Conservation (phyloP, 2,888 invertebrate species). For the Philhelius pedissequus region DNA sequence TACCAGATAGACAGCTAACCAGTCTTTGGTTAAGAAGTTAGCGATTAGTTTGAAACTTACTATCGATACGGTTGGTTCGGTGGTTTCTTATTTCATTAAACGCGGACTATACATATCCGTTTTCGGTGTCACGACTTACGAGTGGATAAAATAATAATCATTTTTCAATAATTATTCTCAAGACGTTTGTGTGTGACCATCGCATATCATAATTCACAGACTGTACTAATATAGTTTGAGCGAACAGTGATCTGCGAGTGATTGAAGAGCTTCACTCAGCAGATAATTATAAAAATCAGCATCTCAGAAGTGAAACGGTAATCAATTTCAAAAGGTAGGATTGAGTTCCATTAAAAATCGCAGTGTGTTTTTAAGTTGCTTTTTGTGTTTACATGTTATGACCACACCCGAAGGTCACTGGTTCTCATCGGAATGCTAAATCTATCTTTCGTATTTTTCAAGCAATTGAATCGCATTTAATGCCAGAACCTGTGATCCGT, state of each 20-base stretch:
- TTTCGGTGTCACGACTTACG: constrained; percentile 7
- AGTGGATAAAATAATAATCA: constrained; percentile 25
- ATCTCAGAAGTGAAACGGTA: constrained; percentile 22
- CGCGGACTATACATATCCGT: constrained; percentile 1
- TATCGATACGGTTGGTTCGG: constrained; percentile 31
- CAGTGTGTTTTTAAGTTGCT: not conserved
- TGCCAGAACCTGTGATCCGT: constrained; percentile 3
- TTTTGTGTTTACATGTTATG: not conserved
- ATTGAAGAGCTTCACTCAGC: constrained; percentile 18
- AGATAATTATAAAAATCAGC: constrained; percentile 32
- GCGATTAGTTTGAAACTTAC: constrained; percentile 49
- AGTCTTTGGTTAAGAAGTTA: constrained; percentile 37
- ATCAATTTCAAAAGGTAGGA: constrained; percentile 39
- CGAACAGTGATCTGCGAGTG: constrained; percentile 17
- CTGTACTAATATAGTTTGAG: not conserved
- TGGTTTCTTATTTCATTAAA: not conserved
- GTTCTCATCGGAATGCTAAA: constrained; percentile 27
- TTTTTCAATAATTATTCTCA: constrained; percentile 14
- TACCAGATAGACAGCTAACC: constrained; percentile 44
- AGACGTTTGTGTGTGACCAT: not conserved
- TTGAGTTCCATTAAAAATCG: not conserved
- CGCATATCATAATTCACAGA: constrained; percentile 14
- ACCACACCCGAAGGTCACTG: constrained; percentile 51
- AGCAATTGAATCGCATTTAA: not conserved
- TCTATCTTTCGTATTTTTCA: constrained; percentile 10